These are phyloP conservation scores for Osmoderma eremita DNA, from an alignment of 2,888 invertebrate genomes.

Conservation along the genomic window DNA sequence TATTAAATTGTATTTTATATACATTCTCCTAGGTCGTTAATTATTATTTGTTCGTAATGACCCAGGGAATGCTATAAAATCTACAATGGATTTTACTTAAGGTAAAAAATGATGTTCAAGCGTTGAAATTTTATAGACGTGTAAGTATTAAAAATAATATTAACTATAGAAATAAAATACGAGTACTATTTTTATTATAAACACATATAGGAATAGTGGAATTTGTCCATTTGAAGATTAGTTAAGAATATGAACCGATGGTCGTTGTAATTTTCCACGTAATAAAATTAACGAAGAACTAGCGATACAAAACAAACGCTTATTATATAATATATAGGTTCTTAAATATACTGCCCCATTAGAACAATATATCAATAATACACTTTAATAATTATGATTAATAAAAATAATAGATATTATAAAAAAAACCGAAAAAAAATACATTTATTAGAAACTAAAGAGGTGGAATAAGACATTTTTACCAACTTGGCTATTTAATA, in stretches of 20 bases:
- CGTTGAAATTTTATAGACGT: background rate
- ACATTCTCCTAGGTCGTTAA: background rate
- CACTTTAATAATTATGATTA: no score
- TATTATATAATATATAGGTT: slow-evolving; percentile 12
- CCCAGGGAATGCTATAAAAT: background rate
- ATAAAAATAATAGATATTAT: slow-evolving; percentile 19
- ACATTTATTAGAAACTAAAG: background rate
- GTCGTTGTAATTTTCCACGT: slow-evolving; percentile 10
- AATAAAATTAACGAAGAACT: slow-evolving; percentile 6
- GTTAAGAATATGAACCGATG: background rate
- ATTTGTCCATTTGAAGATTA: background rate
- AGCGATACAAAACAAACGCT: slow-evolving; percentile 19
- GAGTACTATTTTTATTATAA: no score
- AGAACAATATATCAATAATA: slow-evolving; percentile 37
- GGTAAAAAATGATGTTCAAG: no score
- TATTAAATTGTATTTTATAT: background rate
- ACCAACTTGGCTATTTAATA: no score
- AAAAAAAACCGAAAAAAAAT: slow-evolving; percentile 6
- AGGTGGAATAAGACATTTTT: background rate
- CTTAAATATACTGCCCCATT: slow-evolving; percentile 36
- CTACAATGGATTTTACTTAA: no score
- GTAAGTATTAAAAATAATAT: slow-evolving; percentile 9
- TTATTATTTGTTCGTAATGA: background rate
- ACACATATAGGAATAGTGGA: no score
- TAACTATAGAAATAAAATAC: slow-evolving; percentile 1